These are phyloP conservation scores for Karalla daura DNA, from an alignment of 2,797 vertebrate genomes.

Conservation along the genomic window DNA sequence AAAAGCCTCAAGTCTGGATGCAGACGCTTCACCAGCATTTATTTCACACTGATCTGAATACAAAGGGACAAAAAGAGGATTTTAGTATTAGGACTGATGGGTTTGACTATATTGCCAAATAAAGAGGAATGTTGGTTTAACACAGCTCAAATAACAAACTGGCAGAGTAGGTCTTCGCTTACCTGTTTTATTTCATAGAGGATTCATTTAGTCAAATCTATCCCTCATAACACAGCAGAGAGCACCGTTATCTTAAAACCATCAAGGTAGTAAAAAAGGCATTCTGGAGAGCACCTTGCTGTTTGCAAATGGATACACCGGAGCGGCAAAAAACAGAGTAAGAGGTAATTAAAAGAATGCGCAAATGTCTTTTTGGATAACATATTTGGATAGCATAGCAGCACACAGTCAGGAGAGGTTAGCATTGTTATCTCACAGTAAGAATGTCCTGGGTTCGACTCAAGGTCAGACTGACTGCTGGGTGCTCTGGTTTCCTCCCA, in stretches of 20 bases:
- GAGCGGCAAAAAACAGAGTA: constrained; percentile 1
- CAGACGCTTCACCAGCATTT: neutral
- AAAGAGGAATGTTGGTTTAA: neutral
- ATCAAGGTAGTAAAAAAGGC: neutral
- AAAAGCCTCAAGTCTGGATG: constrained; percentile 15
- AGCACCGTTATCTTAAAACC: too few relatives aligned
- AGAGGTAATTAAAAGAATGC: neutral
- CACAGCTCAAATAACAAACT: neutral
- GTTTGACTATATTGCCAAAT: neutral
- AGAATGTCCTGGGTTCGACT: too few relatives aligned
- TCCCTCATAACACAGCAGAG: neutral
- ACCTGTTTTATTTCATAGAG: neutral
- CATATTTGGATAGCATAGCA: too few relatives aligned
- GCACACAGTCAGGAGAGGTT: too few relatives aligned
- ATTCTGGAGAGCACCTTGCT: neutral
- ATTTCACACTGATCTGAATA: neutral
- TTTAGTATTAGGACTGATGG: neutral
- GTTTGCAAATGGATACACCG: constrained; percentile 11
- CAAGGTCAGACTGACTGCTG: too few relatives aligned
- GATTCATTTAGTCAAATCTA: neutral
- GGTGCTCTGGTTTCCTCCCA: too few relatives aligned
- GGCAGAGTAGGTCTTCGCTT: neutral
- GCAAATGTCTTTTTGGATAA: constrained; percentile 2
- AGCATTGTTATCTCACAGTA: too few relatives aligned
- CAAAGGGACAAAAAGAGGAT: neutral